Base-by-base conservation (phyloP, 64 coral and sea anemone species). In the Stichodactyla helianthus region DNA sequence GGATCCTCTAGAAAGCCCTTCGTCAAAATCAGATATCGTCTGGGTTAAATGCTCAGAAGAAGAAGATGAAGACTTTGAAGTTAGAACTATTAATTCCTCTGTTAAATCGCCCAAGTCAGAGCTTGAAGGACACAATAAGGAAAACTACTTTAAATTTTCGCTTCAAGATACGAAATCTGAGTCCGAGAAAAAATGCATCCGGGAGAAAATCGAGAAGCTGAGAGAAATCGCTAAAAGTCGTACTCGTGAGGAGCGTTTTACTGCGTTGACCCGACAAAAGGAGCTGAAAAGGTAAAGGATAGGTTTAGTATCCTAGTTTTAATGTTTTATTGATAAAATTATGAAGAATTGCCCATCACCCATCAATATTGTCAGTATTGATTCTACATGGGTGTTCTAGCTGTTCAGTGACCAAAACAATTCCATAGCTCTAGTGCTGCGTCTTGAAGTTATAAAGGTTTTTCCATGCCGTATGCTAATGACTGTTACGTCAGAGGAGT, bases 131-230 rank as follows among this genome's bases (percentile, higher is more conserved):
- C 84, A 92, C 63, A 78, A 92, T 60, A 96, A 93, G 82, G 94
- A 96, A 70, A 96, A 96, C 19, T 93, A 88, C 23, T 59, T 92
- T 3, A 93, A 82, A 20, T 76, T 87, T 59, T 92, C 90, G 13
- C 85, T 92, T 13, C 79, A 92, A 28, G 82, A 87, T 20, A 68
- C 86, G 16, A 93, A 87, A 63, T 90, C 88, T 31, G 94, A 96
- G 78, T 84, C 78, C 53, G 94, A 96, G 26, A 89, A 90, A 52
- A 96, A 88, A 79, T 81, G 88, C 77, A 96, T 96, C 67, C 94
- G 91, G 44, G 94, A 96, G 12, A 96, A 93, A 22, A 96, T 96
- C 59, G 91, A 96, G 82, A 91, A 87, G 22, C 87, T 89, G 31
- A 91, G 94, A 11, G 74, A 77, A 60, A 62, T 96, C 50, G 94